Evolutionary conservation across 2,888 invertebrate species (phyloP), one percentile per base, ranked within the genome.

Genomic region (Chaetoderma sp.): DNA sequence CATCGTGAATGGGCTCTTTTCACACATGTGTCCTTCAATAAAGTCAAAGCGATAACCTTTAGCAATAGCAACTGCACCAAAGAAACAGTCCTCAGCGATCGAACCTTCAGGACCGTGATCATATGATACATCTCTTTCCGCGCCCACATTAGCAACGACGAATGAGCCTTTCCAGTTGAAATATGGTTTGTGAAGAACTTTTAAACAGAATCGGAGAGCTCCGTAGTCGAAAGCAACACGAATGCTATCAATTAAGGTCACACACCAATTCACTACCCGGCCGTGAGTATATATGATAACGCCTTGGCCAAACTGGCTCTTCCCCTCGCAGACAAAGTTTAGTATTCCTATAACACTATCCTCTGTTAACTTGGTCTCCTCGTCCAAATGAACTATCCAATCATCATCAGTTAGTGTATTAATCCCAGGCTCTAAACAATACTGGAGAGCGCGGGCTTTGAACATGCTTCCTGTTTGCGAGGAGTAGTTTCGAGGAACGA

Each of bases 121-220:
- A 65, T 77, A 79, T 1, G 78, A 68, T 2, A 81, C 71, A 56
- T 68, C 60, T 64, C 71, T 70, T 60, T 82, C 82, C 5, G 78
- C 75, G 5, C 72, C 78, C 1, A 75, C 79, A 57, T 76, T 79
- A 3, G 79, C 75, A 1, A 82, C 80, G 56, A 82, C 77, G 67
- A 78, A 82, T n/a, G 79, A 80, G 6, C 80, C 82, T 60, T 82
- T 82, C 80, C 80, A 80, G 57, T 78, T 79, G 56, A 80, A 79
- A 13, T 79, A 60, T 27, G 82, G 82, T 42, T 71, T 73, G 36
- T 77, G 73, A 21, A 79, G 70, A 61, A 66, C 73, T 39, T 74
- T 74, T 39, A 79, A 61, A 23, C 71, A 69, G 65, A 72, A 81
- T 49, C 73, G 64, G 27, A 75, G 71, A 65, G 71, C 68, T 32